Conservation (phyloP, 2,888 invertebrate species). For the Drosophila lutescens region DNA sequence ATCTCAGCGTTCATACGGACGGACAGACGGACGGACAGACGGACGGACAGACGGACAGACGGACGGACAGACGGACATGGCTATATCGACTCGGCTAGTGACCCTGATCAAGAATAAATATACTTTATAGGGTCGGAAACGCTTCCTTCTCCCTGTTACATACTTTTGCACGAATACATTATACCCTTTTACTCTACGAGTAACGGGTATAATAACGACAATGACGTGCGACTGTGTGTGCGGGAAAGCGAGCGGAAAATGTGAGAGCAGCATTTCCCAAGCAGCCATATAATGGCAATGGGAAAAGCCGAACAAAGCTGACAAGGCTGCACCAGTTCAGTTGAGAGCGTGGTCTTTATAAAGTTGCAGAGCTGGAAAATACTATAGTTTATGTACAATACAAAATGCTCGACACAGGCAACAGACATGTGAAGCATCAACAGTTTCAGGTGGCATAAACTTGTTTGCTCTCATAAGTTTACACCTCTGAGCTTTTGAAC, state of each 20-base stretch:
- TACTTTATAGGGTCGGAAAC: no score
- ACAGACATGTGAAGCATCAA: constrained; percentile 19
- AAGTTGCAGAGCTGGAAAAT: constrained; percentile 28
- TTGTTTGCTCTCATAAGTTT: constrained; percentile 6
- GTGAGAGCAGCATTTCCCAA: constrained; percentile 52
- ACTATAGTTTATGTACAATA: constrained; percentile 6
- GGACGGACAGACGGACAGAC: no score
- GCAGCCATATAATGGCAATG: constrained; percentile 47
- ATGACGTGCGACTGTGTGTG: constrained; percentile 7
- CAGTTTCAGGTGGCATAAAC: constrained; percentile 24
- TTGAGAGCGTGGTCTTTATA: constrained; percentile 21
- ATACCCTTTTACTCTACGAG: no score
- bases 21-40: no score
- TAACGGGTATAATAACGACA: not conserved
- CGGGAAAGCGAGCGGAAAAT: constrained; percentile 67
- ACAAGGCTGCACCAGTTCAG: constrained; percentile 44
- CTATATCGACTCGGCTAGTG: no score
- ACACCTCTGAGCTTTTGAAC: constrained; percentile 1
- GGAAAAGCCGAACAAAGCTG: constrained; percentile 52
- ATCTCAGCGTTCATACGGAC: no score
- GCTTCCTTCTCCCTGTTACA: no score
- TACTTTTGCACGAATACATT: no score
- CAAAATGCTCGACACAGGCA: constrained; percentile 3
- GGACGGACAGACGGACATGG: no score
- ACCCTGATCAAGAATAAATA: no score